Base-by-base conservation (phyloP, 1,140 invertebrate genomes). In the Drosophila kohkoa region DNA sequence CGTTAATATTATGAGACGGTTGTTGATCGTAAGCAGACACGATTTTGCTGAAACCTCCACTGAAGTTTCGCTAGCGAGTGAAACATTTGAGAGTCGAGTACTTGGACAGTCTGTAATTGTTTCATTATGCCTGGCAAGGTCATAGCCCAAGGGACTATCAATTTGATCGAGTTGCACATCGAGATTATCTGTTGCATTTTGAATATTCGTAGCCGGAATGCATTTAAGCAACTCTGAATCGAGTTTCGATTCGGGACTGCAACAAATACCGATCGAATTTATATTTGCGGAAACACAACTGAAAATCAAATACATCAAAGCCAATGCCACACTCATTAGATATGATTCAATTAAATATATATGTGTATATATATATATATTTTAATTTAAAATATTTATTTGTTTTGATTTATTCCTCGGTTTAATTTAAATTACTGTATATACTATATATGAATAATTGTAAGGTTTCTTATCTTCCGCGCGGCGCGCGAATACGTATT, bases 391-490 rank as follows among this genome's bases (percentile, higher is more conserved):
- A 38, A 38, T 38, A 38, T 38, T 38, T 4, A 20, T 57, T 38
- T 51, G 6, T 59, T 38, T 60, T 15, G 5, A 35, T 11, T 28
- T 41, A 3, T 13, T n/a, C 28, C 6, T 59, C 11, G 15, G 49
- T 16, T 41, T 2, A 58, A 48, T 32, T 41, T 15, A 20, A 41
- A 10, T 69, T 10, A 10, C 30, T 5, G 25, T 49, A 15, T 16
- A 25, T 58, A 38, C 58, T 49, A 15, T 16, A 32, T 66, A 38
- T 66, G 30, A 32, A 13, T 49, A 28, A 30, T 35, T 28, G 13
- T 51, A 60, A 38, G 11, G 15, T 63, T 60, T 71, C 73, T 72
- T 75, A 75, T 75, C 68, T 51, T 48, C 28, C 32, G 49, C 55
- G 16, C 25, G 46, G 45, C 59, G 48, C 57, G 45, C 20, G 58